These are phyloP conservation scores for Sarcophaga peregrina DNA, from an alignment of 1,140 invertebrate species.

Conservation along the genomic window DNA sequence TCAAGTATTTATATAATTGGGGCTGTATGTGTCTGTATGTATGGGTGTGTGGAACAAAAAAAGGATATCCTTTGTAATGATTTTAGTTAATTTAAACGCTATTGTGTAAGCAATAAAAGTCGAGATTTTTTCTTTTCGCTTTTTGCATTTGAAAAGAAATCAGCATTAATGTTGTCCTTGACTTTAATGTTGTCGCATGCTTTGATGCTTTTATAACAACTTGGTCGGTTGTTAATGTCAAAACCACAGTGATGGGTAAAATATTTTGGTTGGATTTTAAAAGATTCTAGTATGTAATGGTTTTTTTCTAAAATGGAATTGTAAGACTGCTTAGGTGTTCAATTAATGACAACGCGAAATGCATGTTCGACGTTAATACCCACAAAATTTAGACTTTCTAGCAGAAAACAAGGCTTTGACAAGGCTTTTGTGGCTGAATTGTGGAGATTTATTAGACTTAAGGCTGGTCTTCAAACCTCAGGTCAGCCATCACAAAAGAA, in stretches of 20 bases:
- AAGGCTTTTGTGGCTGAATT: too few species aligned
- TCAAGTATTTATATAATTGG: not conserved
- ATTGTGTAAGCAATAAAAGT: not conserved
- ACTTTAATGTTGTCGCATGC: conserved; percentile 16
- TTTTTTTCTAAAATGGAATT: too few species aligned
- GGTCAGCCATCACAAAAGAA: too few species aligned
- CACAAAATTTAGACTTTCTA: too few species aligned
- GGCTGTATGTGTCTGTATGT: not conserved
- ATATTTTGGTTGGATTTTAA: not conserved
- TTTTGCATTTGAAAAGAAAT: conserved; percentile 17
- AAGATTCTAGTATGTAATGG: too few species aligned
- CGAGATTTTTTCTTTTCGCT: not conserved
- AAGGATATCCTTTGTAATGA: conserved; percentile 24
- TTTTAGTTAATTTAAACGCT: conserved; percentile 25
- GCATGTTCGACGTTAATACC: too few species aligned
- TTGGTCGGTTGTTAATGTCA: not conserved
- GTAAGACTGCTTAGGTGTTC: too few species aligned
- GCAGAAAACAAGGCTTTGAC: too few species aligned
- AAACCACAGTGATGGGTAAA: not conserved
- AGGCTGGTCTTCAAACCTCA: too few species aligned
- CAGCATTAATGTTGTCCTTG: conserved; percentile 16
- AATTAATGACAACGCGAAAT: too few species aligned
- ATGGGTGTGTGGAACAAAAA: not conserved
- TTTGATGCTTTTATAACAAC: not conserved
- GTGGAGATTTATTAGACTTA: too few species aligned